Conservation (phyloP, 2,888 invertebrate species). For the Ditula angustiorana region DNA sequence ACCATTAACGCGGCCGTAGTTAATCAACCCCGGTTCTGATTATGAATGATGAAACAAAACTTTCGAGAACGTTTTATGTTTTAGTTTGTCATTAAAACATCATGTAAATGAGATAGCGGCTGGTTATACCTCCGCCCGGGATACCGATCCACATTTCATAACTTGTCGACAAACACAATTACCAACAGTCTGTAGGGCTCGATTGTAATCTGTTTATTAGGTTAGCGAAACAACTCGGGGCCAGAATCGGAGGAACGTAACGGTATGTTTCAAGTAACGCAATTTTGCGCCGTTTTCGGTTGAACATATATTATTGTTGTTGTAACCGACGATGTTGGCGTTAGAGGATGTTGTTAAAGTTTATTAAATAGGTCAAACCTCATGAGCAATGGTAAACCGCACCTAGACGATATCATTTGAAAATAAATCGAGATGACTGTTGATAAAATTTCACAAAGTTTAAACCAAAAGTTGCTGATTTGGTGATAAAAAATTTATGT, state of each 20-base stretch:
- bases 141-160: constrained; percentile 34
- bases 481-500: too few relatives aligned
- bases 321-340: background rate
- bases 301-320: background rate
- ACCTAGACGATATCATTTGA: too few relatives aligned
- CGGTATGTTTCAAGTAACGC: too few relatives aligned
- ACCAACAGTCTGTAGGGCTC: constrained; percentile 16
- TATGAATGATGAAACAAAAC: constrained; percentile 2
- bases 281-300: too few relatives aligned
- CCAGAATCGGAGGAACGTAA: constrained; percentile 1
- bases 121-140: background rate
- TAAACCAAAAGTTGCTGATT: too few relatives aligned
- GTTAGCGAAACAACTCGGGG: constrained; percentile 20
- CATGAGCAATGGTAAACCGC: too few relatives aligned
- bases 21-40: background rate
- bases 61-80: background rate
- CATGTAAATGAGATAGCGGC: constrained; percentile 18
- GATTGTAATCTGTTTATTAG: constrained; percentile 37
- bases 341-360: background rate
- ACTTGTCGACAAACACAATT: constrained; percentile 36
- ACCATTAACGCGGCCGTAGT: background rate
- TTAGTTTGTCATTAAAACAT: constrained; percentile 30
- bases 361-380: background rate
- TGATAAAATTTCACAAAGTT: too few relatives aligned
- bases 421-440: too few relatives aligned